A percentile compares a stretch with the other conserved stretches of the same genome.
These are phyloP conservation scores for Aspidiotus rigidus DNA, from an alignment of 2,888 invertebrate species.

Conservation along the genomic window DNA sequence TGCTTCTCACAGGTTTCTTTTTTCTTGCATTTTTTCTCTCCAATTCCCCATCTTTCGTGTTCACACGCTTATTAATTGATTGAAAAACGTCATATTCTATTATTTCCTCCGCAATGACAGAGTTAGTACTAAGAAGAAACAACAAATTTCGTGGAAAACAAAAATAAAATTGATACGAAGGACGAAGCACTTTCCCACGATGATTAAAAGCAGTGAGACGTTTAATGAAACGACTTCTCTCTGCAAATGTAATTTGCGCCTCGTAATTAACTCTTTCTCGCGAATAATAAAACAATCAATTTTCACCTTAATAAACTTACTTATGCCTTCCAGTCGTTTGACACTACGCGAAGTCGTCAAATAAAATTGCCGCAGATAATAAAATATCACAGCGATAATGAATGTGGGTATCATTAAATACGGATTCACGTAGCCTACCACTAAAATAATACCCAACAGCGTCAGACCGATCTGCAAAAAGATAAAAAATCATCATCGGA, in stretches of 20 bases:
- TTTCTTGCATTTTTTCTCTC: too few relatives aligned
- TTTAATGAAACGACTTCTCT: neutral
- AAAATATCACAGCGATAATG: slow-evolving; percentile 62
- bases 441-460: slow-evolving; percentile 64
- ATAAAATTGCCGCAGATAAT: slow-evolving; percentile 64
- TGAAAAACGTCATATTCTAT: too few relatives aligned
- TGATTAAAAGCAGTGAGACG: neutral
- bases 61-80: too few relatives aligned
- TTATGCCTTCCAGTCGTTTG: slow-evolving; percentile 70
- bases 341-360: slow-evolving; percentile 69
- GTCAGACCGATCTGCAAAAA: slow-evolving; percentile 68
- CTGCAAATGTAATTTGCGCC: neutral
- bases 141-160: too few relatives aligned
- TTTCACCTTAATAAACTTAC: slow-evolving; percentile 49
- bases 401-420: slow-evolving; percentile 62
- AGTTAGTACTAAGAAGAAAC: too few relatives aligned
- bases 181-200: too few relatives aligned
- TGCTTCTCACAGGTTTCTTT: too few relatives aligned
- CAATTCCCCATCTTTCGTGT: too few relatives aligned
- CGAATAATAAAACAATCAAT: slow-evolving; percentile 36
- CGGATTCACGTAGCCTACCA: slow-evolving; percentile 66
- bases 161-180: too few relatives aligned
- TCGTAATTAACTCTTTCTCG: neutral
- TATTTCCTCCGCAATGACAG: too few relatives aligned
- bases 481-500: neutral